Base-by-base conservation (phyloP, 1,140 invertebrate genomes). In the Bombus superbus region DNA sequence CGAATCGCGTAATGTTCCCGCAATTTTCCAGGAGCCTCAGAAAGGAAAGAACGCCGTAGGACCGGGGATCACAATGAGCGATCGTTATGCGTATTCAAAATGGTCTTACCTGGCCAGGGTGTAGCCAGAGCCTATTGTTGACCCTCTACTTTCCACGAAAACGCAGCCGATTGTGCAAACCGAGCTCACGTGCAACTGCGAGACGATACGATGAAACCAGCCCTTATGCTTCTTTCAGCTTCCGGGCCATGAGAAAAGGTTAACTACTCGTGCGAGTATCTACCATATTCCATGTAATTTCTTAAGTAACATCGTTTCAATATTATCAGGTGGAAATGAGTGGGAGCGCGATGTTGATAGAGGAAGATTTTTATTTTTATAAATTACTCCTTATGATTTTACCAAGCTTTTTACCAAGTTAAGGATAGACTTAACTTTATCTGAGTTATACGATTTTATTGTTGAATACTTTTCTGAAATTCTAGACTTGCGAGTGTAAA, bases 41-140 rank as follows among this genome's bases (percentile, higher is more conserved):
- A 78, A 66, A 28, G 28, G 40, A 74, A 88, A 86, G 40, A 86
- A 53, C 73, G 83, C 80, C 80, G 83, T 86, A 86, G 86, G 72
- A 66, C 77, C 78, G 47, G 81, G 86, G 83, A 81, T 90, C 77
- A 93, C 92, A 93, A 93, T 93, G 90, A 90, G 76, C 78, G 92
- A 92, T 93, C 92, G 92, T 92, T 92, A 92, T 92, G 88, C 91
- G 92, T 92, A 93, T 93, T 93, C 91, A 93, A 92, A 93, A 91
- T 91, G 90, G 88, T 86, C 79, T 86, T 92, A 92, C 92, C 91
- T 91, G 90, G 91, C 75, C 76, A 87, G 91, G 92, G 85, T 88
- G 86, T 86, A 89, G 79, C 82, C 57, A 81, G 32, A 85, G 13
- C 35, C 92, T 82, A 93, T 93, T 93, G 91, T 93, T 88, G 83